Percentiles rank a stretch among this genome's conserved stretches.
Evolutionary conservation across 2,113 vertebrate genomes (phyloP).

Genomic region (Piprites chloris): DNA sequence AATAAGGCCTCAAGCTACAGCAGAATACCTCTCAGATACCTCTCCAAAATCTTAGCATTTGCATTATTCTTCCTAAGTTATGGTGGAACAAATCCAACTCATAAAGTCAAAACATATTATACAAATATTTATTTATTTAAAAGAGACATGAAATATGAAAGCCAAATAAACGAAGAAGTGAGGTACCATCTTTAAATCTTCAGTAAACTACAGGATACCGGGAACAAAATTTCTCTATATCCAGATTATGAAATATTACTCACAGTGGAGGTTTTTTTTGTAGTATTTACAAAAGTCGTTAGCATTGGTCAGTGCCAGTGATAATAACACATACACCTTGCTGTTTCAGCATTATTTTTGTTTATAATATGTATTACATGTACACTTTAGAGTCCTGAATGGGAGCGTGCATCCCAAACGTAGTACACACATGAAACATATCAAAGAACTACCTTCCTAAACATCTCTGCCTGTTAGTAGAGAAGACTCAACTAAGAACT

Average conservation of each 20-base stretch:
- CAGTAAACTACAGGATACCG: background rate
- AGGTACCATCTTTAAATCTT: background rate
- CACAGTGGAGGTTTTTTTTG: background rate
- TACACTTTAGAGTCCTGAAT: background rate
- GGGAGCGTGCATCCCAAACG: background rate
- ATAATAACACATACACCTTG: background rate
- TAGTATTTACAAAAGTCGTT: background rate
- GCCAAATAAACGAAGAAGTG: background rate
- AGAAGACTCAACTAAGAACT: background rate
- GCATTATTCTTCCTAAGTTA: background rate
- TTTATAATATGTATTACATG: background rate
- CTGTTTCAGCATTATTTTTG: background rate
- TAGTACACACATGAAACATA: background rate
- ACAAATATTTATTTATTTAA: constrained; percentile 40
- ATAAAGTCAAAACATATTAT: constrained; percentile 24
- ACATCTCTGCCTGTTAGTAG: background rate
- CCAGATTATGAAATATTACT: background rate
- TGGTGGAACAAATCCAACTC: constrained; percentile 33
- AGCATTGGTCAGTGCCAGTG: background rate
- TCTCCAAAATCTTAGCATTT: constrained; percentile 19
- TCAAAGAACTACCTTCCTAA: background rate
- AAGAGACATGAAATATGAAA: background rate
- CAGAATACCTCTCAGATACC: constrained; percentile 24
- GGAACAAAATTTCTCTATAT: background rate
- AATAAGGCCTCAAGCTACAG: constrained; percentile 40